A percentile compares a stretch with the other conserved stretches of the same genome.
These are phyloP conservation scores for Leptobrachium leishanense DNA, from an alignment of 2,113 vertebrate genomes.

Conservation along the genomic window DNA sequence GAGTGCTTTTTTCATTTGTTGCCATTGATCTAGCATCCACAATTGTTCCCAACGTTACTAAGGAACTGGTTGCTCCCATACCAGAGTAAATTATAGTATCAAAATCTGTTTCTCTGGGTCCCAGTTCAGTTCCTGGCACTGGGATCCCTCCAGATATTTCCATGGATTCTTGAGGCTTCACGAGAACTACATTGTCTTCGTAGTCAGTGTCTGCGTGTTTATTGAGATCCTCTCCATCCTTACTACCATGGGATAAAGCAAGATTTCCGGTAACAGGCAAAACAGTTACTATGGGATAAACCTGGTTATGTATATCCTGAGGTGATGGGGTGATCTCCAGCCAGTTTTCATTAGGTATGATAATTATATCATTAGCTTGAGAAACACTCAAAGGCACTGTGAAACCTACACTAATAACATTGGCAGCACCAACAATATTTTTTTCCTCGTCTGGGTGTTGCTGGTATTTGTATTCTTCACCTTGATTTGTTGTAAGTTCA, in stretches of 20 bases:
- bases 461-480: background rate
- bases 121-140: background rate
- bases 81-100: background rate
- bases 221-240: background rate
- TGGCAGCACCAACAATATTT: background rate
- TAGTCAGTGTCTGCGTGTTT: background rate
- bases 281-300: conserved; percentile 5
- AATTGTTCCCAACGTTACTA: background rate
- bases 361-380: conserved; percentile 9
- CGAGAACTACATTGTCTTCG: background rate
- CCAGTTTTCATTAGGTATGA: background rate
- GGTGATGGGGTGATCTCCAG: background rate
- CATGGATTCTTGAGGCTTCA: background rate
- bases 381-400: conserved; percentile 33
- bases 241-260: background rate
- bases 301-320: background rate
- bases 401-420: background rate
- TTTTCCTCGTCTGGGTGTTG: conserved; percentile 1
- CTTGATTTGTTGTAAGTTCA: background rate
- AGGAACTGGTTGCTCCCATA: background rate
- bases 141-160: conserved; percentile 9
- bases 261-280: background rate
- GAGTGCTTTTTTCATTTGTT: background rate
- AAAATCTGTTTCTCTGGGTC: background rate
- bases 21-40: background rate